Evolutionary conservation across 2,113 vertebrate genomes (phyloP), one percentile per base, ranked within the genome.

Genomic region (Ailurus styani): DNA sequence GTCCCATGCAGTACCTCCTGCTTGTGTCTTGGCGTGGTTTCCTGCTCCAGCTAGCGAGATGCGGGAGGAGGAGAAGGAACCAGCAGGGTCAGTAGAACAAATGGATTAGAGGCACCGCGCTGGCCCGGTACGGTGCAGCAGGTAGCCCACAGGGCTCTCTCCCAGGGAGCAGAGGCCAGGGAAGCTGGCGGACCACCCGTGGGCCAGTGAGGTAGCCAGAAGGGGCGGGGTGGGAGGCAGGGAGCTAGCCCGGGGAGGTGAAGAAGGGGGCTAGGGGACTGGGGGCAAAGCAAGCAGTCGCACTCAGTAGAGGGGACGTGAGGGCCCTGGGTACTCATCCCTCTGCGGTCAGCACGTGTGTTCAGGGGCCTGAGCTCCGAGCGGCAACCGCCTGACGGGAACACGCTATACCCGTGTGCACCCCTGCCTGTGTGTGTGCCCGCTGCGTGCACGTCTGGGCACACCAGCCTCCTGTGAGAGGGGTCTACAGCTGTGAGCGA

Each of bases 1-100:
- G 93, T 72, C 68, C 78, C 98, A 96, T 95, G 97, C 97, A 99
- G 99, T 99, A 99, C 99, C 99, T 99, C 99, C 99, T 99, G 99
- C 98, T 99, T 99, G 99, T 99, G 99, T 98, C 99, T 99, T 98
- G 99, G 99, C 95, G 99, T 99, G 98, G 99, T 99, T 99, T 99
- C 99, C 97, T 99, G 99, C 98, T 99, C 99, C 99, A 99, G 99
- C 99, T 99, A 99, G 99, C 98, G 98, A 98, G 98, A 98, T 98
- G 97, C 98, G 97, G 97, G 98, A 98, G 98, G 98, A 97, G 95
- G 98, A 86, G 98, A 98, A 99, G 99, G 98, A 99, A 98, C 98
- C 99, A 97, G 98, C 97, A 99, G 96, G 91, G 98, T 99, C 98
- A 99, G 98, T 99, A 21, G 21, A 98, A 93, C 96, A 96, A 97